Evolutionary conservation across 1,140 invertebrate genomes (phyloP).

Genomic region (Nephila pilipes): DNA sequence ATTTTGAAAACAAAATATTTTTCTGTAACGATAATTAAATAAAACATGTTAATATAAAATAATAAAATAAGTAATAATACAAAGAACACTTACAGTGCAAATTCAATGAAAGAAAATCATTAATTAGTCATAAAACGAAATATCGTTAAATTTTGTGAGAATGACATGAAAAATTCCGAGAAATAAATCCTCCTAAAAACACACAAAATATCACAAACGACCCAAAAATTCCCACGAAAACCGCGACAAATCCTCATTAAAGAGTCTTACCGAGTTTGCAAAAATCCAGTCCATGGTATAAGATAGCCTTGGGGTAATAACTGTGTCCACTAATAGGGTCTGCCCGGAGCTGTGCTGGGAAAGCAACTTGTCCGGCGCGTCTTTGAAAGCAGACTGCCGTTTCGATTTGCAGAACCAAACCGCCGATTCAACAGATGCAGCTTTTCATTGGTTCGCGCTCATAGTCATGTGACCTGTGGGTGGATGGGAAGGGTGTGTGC

Average conservation of each 20-base stretch:
- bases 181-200: no score
- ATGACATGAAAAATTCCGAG: no score
- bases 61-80: no score
- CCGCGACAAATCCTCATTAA: not conserved
- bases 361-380: not conserved
- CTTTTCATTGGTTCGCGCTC: not conserved
- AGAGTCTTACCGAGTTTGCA: not conserved
- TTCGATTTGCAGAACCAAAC: not conserved
- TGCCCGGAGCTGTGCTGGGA: not conserved
- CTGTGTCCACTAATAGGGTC: not conserved
- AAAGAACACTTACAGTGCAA: no score
- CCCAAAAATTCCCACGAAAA: not conserved
- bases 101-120: no score
- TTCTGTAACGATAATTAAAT: no score
- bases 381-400: not conserved
- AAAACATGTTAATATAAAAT: no score
- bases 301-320: not conserved
- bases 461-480: not conserved
- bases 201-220: not conserved
- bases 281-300: not conserved
- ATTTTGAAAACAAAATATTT: no score
- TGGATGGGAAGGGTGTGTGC: not conserved
- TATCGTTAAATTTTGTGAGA: no score
- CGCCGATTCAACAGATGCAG: constrained; percentile 25
- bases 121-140: no score